Evolutionary conservation across 2,797 vertebrate species (phyloP).

Genomic region (Apogon hyalosoma): DNA sequence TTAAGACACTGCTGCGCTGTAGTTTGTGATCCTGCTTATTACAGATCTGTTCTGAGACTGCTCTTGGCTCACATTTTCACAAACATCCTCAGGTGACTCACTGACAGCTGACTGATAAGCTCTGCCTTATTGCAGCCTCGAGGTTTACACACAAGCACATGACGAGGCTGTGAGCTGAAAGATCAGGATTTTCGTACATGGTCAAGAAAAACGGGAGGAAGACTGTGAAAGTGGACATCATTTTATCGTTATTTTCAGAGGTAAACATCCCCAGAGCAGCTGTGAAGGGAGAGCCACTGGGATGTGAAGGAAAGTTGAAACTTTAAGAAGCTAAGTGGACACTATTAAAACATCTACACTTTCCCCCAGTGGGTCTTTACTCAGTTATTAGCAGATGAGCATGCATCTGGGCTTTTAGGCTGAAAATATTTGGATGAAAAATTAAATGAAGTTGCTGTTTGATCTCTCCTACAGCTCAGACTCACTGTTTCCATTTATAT

Average conservation of each 20-base stretch:
- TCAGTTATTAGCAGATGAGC: neutral
- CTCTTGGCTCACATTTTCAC: neutral
- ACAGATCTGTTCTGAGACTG: slow-evolving; percentile 8
- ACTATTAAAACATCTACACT: neutral
- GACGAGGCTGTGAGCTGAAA: slow-evolving; percentile 22
- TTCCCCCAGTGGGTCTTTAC: neutral
- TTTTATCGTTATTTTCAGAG: slow-evolving; percentile 5
- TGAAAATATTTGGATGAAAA: slow-evolving; percentile 3
- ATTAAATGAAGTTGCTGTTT: neutral
- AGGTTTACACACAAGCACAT: slow-evolving; percentile 35
- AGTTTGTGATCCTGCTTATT: slow-evolving; percentile 18
- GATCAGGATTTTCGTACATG: slow-evolving; percentile 14
- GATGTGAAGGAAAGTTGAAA: neutral
- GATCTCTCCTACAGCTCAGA: too few species aligned
- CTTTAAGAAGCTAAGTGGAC: slow-evolving; percentile 4
- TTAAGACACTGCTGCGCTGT: neutral
- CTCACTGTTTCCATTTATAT: too few species aligned
- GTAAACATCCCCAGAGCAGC: slow-evolving; percentile 2
- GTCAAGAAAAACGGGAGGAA: slow-evolving; percentile 9
- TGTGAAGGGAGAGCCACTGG: neutral
- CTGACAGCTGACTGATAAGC: slow-evolving; percentile 64
- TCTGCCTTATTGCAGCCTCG: slow-evolving; percentile 13
- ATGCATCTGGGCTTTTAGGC: neutral
- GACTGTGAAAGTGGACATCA: neutral
- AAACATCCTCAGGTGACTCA: slow-evolving; percentile 59